Conservation (phyloP, 1,140 invertebrate genomes). For the Panulirus ornatus region DNA sequence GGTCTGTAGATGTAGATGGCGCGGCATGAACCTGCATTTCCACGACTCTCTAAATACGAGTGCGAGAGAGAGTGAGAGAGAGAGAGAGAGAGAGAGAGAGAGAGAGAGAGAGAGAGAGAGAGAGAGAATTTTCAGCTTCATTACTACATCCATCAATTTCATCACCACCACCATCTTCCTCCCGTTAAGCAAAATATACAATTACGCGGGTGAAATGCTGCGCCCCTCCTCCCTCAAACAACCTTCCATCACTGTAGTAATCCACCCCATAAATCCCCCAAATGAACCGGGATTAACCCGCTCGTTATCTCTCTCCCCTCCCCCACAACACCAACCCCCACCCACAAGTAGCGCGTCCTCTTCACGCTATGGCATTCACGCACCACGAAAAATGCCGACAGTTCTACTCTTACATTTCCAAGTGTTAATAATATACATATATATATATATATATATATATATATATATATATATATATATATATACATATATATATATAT, state of each 20-base stretch:
- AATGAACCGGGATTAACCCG: too few species aligned
- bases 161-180: too few species aligned
- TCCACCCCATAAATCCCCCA: too few species aligned
- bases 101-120: conserved; percentile 12
- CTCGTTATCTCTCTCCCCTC: neutral
- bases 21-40: too few species aligned
- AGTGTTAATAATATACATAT: neutral
- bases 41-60: too few species aligned
- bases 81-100: neutral
- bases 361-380: neutral
- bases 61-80: conserved; percentile 2
- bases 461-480: conserved; percentile 41
- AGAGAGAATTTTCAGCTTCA: neutral
- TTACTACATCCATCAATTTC: too few species aligned
- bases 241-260: too few species aligned
- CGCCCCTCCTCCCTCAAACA: too few species aligned
- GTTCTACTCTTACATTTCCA: neutral
- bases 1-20: too few species aligned
- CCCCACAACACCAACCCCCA: neutral
- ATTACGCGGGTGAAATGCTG: too few species aligned
- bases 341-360: neutral
- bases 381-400: neutral
- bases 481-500: conserved; percentile 36
- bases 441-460: neutral
- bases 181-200: too few species aligned